These are phyloP conservation scores for Stomorhina lunata DNA, from an alignment of 2,888 invertebrate genomes.

Conservation along the genomic window DNA sequence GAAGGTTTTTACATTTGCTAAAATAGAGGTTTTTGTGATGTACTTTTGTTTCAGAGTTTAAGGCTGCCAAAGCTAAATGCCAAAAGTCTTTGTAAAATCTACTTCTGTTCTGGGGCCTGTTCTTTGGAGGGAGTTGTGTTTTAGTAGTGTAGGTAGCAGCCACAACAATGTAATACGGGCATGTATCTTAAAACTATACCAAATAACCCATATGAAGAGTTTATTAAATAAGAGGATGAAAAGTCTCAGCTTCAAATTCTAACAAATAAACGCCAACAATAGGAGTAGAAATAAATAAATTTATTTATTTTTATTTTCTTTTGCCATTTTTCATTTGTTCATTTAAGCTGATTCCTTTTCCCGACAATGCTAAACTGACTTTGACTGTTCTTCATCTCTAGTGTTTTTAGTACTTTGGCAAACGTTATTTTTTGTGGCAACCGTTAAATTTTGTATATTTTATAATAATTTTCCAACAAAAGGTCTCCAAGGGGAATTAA, in stretches of 20 bases:
- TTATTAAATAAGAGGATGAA: slow-evolving; percentile 28
- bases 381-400: slow-evolving; percentile 22
- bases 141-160: slow-evolving; percentile 57
- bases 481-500: slow-evolving; percentile 62
- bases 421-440: slow-evolving; percentile 48
- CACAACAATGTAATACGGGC: slow-evolving; percentile 24
- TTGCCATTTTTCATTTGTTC: slow-evolving; percentile 26
- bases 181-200: slow-evolving; percentile 44
- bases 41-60: slow-evolving; percentile 30
- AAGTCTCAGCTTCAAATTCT: slow-evolving; percentile 2
- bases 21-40: slow-evolving; percentile 21
- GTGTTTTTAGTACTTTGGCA: slow-evolving; percentile 27
- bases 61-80: slow-evolving; percentile 58
- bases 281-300: slow-evolving; percentile 49
- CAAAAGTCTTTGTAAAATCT: slow-evolving; percentile 49
- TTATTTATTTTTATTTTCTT: slow-evolving; percentile 37
- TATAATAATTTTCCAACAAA: slow-evolving; percentile 58
- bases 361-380: slow-evolving; percentile 32
- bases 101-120: slow-evolving; percentile 22
- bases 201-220: slow-evolving; percentile 58
- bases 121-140: slow-evolving; percentile 53
- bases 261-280: slow-evolving; percentile 24
- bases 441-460: slow-evolving; percentile 60
- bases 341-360: slow-evolving; percentile 42
- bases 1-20: slow-evolving; percentile 15